Base-by-base conservation (phyloP, 37 sponge, comb jelly and placozoan genomes). In the Cliona cf. orientalis region DNA sequence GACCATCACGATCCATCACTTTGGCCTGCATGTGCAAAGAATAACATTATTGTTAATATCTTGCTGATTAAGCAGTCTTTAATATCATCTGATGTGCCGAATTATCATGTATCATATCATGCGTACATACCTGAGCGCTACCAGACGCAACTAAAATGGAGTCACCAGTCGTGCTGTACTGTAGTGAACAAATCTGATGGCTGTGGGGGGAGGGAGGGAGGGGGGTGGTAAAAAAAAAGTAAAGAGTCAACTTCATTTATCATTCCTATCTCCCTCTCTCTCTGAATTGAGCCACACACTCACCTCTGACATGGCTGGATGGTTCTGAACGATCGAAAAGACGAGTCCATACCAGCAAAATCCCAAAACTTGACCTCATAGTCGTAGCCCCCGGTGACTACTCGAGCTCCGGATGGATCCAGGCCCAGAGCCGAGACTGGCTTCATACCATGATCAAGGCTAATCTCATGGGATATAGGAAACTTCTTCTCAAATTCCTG, bases 361-460 rank as follows among this genome's bases (percentile, higher is more conserved):
- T 97, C 94, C 91, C 89, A 97, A 26, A 97, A 76, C 22, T 71
- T 59, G 3, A 94, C 86, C 23, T 91, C 81, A 56, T 71, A 98
- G 58, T 95, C 99, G 41, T 95, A 93, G 32, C 96, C 84, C 1
- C 99, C 99, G 40, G 99, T 89, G 0, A 95, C 88, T 32, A 98
- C 79, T 12, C 99, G 57, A 28, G 96, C 91, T 40, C 99, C 99
- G 69, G 94, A 66, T 14, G 96, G 99, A 63, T 98, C 99, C 53
- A 98, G 46, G 38, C 87, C 77, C 26, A 98, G 69, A 14, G 94
- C 94, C 17, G 99, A 95, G 49, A 96, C 90, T 36, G 95, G 91
- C 71, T 93, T 97, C 12, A 25, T 35, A 21, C 95, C 93, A 64
- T 97, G 98, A 14, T 80, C 36, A n/a, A 97, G 58, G 9, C 46